These are phyloP conservation scores for Tholera decimalis DNA, from an alignment of 2,888 invertebrate species.

Conservation along the genomic window DNA sequence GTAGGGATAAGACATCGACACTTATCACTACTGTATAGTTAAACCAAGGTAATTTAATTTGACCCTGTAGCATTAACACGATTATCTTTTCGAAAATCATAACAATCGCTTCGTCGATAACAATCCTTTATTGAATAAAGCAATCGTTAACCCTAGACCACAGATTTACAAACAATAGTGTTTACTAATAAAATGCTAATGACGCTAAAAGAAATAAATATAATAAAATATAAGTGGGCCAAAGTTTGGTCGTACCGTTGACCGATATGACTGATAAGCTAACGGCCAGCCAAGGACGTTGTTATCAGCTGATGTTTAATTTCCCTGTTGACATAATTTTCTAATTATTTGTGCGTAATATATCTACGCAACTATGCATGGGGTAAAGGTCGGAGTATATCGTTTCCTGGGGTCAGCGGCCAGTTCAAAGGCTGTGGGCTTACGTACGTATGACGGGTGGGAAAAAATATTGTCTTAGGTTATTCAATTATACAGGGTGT, in stretches of 20 bases:
- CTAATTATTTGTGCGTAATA: constrained; percentile 37
- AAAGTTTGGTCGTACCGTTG: constrained; percentile 29
- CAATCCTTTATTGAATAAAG: neutral
- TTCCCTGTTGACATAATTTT: constrained; percentile 58
- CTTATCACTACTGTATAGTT: too few species aligned
- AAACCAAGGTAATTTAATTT: too few species aligned
- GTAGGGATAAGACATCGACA: too few species aligned
- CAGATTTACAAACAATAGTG: constrained; percentile 27
- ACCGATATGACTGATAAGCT: constrained; percentile 53
- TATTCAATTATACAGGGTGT: too few species aligned
- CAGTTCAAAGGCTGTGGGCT: neutral
- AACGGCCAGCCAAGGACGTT: constrained; percentile 52
- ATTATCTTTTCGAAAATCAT: neutral
- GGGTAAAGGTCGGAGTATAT: constrained; percentile 12
- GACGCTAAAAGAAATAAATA: neutral
- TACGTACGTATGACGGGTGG: neutral
- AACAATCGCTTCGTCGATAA: neutral
- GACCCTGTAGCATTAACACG: too few species aligned
- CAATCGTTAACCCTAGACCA: neutral
- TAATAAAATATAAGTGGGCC: constrained; percentile 43
- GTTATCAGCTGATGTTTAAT: constrained; percentile 45
- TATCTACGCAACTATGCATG: neutral
- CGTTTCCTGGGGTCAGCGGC: constrained; percentile 15
- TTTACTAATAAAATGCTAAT: constrained; percentile 3
- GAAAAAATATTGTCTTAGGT: neutral